Base-by-base conservation (phyloP, 2,113 vertebrate species). In the Tamias sibiricus region DNA sequence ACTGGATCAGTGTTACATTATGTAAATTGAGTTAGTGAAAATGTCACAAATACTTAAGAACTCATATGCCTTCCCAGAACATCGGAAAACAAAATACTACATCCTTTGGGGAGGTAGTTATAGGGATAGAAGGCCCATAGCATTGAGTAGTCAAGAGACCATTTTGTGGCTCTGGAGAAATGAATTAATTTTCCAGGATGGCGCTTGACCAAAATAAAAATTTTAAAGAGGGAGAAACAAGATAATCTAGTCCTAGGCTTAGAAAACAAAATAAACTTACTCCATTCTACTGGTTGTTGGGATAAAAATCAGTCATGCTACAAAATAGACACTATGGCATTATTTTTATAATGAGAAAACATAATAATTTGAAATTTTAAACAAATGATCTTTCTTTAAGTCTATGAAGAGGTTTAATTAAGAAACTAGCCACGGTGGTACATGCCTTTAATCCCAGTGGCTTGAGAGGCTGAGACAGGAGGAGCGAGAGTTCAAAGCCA, bases 21-120 rank as follows among this genome's bases (percentile, higher is more conserved):
- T 93, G 47, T 84, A 91, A 93, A 97, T 84, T 88, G 59, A 91
- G 47, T 95, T 95, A 85, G 71, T 77, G 37, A 95, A 87, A 92
- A 92, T 77, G 32, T 72, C 75, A n/a, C 75, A 69, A 47, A 81
- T 86, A 92, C 74, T 89, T 96, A 69, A 82, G 49, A 81, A 91
- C 68, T 92, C 74, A 66, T 47, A 62, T 88, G 66, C 22, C 28
- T 91, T 93, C 42, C 72, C 26, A 52, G 81, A 44, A 44, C n/a
- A 54, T 87, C 80, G 35, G 28, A 32, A 94, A 95, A 91, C 72
- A 95, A 93, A 91, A 95, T 37, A 47, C 9, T 49, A 32, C 26
- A 74, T 59, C 42, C 22, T 40, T 1, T 57, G 52, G 28, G 40
- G 59, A 75, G 6, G 16, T 42, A 3, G 42, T 76, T 47, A 47